These are phyloP conservation scores for Leptoteleia sp. DNA, from an alignment of 1,140 invertebrate species.

Conservation along the genomic window DNA sequence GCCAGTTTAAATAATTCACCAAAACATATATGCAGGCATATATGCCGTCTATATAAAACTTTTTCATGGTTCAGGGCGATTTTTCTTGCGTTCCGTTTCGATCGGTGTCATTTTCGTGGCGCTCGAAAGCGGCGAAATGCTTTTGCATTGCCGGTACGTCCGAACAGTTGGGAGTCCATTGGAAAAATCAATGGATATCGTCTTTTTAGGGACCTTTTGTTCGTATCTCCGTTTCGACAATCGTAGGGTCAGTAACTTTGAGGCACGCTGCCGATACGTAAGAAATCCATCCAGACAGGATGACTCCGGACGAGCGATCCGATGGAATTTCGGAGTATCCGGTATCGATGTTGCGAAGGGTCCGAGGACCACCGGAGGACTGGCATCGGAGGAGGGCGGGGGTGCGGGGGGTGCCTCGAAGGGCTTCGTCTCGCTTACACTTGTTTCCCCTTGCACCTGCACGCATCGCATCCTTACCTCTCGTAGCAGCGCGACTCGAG, in stretches of 20 bases:
- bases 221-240: slow-evolving; percentile 43
- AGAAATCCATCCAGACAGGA: slow-evolving; percentile 67
- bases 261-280: slow-evolving; percentile 48
- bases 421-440: slow-evolving; percentile 66
- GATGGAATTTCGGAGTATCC: slow-evolving; percentile 71
- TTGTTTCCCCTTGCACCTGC: slow-evolving; percentile 69
- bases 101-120: not conserved
- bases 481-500: slow-evolving; percentile 12
- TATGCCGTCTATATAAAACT: no score
- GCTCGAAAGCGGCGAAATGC: not conserved
- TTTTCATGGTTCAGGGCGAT: no score
- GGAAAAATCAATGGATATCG: slow-evolving; percentile 41
- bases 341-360: slow-evolving; percentile 68
- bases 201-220: slow-evolving; percentile 51
- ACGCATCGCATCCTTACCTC: slow-evolving; percentile 26
- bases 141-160: slow-evolving; percentile 9
- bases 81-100: slow-evolving; percentile 4
- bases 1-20: no score
- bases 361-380: slow-evolving; percentile 68
- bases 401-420: slow-evolving; percentile 50
- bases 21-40: no score
- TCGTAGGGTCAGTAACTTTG: slow-evolving; percentile 41
- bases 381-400: slow-evolving; percentile 25
- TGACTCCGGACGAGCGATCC: slow-evolving; percentile 68
- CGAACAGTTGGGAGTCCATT: no score